Evolutionary conservation across 2,797 vertebrate genomes (phyloP), one percentile per base, ranked within the genome.

Genomic region (Oryzias dopingdopingensis): DNA sequence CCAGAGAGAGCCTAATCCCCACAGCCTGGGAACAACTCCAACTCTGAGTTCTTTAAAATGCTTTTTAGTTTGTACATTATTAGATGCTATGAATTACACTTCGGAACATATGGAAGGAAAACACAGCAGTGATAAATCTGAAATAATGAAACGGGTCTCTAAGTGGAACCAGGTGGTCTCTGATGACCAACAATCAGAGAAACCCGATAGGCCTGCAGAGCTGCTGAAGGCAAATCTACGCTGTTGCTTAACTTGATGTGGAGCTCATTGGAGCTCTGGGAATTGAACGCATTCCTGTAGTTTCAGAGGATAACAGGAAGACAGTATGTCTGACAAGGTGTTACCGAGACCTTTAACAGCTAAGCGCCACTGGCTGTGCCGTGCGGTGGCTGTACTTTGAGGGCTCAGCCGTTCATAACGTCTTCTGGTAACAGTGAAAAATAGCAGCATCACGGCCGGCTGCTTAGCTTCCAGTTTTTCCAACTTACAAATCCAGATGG

Each of bases 141-240:
- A 89, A 90, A 90, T 91, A 91, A 91, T 91, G 89, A 89, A 90
- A 89, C 71, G 12, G 78, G 53, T 69, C 74, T 77, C 56, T 89
- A 90, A 91, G 86, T 90, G 82, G 76, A 89, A 88, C 81, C 88
- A 91, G 90, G 79, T 80, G 85, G 73, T 37, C 67, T 72, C 59
- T 23, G 52, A 71, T 78, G 79, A 86, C 83, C 80, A 67, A 77
- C 58, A 59, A 63, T 79, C 59, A 22, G 51, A 55, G 89, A 76
- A 90, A 90, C 77, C 42, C 10, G 78, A 89, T 81, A 78, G 69
- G 78, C 71, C 77, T 61, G 72, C 65, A 52, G 74, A 69, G 72
- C 69, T 66, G 72, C 70, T 78, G 70, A 68, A 86, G 72, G 75
- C 60, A 48, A 62, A 54, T 24, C 49, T 49, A 64, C 63, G 58